Percentiles rank a stretch among this genome's conserved stretches.
Evolutionary conservation across 64 coral and sea anemone genomes (phyloP).

Genomic region (Acropora yongei): DNA sequence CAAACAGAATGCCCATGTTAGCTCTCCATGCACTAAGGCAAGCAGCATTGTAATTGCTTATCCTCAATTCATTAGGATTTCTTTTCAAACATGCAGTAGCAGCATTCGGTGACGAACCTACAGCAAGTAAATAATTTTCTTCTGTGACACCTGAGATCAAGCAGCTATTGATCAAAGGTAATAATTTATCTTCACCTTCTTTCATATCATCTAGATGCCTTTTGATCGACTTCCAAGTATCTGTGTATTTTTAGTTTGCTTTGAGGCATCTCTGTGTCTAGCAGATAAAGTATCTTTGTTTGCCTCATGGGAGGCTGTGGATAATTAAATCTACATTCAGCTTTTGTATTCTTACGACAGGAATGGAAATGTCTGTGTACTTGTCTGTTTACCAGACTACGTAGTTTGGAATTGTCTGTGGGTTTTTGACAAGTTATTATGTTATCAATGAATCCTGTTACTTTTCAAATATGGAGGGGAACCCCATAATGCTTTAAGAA

Average conservation of each 20-base stretch:
- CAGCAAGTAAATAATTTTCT: constrained; percentile 28
- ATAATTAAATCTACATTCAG: background rate
- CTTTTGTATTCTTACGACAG: constrained; percentile 28
- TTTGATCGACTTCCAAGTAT: constrained; percentile 16
- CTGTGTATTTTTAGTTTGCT: constrained; percentile 1
- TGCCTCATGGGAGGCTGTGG: background rate
- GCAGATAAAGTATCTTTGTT: constrained; percentile 13
- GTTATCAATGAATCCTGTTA: constrained; percentile 29
- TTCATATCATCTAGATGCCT: constrained; percentile 32
- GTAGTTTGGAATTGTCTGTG: constrained; percentile 10
- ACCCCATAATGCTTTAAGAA: constrained; percentile 55
- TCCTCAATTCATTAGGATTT: constrained; percentile 11
- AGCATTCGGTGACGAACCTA: constrained; percentile 6
- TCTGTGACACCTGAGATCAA: background rate
- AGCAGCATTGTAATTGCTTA: background rate
- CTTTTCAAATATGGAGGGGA: constrained; percentile 63
- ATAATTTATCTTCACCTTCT: constrained; percentile 4
- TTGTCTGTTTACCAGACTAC: constrained; percentile 25
- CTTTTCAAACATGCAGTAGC: constrained; percentile 7
- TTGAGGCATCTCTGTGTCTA: constrained; percentile 14
- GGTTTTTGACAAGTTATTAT: constrained; percentile 32
- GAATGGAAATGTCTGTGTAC: constrained; percentile 6
- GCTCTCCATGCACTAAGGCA: constrained; percentile 21
- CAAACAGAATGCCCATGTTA: too few species aligned
- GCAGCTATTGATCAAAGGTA: constrained; percentile 18